Base-by-base conservation (phyloP, 2,888 invertebrate species). In the Icerya purchasi region DNA sequence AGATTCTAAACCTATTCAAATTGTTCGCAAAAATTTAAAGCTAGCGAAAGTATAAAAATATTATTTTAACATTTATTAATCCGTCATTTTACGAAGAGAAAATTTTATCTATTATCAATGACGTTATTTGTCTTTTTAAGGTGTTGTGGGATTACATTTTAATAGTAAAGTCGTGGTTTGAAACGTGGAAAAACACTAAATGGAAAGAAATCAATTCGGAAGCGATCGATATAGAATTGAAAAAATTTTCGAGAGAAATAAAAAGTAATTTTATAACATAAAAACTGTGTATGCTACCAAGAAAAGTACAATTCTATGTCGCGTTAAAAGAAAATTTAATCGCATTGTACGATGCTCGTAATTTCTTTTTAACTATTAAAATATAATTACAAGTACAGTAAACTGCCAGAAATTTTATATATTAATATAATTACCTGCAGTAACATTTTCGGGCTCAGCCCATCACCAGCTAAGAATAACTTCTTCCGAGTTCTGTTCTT, bases 171-270 rank as follows among this genome's bases (percentile, higher is more conserved):
- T 83, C 85, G 1, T 85, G 83, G 60, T 82, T 94, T 60, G 82
- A 86, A 57, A 87, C 87, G 70, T 96, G 94, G 94, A 91, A 92
- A 72, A 86, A 80, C 61, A 93, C 92, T 0, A 81, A 84, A 0
- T 96, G 94, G 94, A 85, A 85, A 68, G 86, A 87, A 69, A 89
- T 94, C 62, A 91, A 94, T 67, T 87, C 92, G 1, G 94, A 94
- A 68, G 81, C 81, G 58, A 91, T 94, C 88, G 93, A 94, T 69
- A 83, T 87, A 71, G 92, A 93, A 69, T 88, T 92, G 73, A 94
- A 94, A 71, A 84, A 86, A 66, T 87, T 92, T 69, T 82, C 84
- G 1, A 90, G 90, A 68, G 90, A 91, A 66, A 71, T 90, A 25
- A 76, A 87, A 65, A 78, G 87, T 81, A 66, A 68, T n/a, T n/a